These are phyloP conservation scores for Volucella bombylans DNA, from an alignment of 2,888 invertebrate genomes.

Conservation along the genomic window DNA sequence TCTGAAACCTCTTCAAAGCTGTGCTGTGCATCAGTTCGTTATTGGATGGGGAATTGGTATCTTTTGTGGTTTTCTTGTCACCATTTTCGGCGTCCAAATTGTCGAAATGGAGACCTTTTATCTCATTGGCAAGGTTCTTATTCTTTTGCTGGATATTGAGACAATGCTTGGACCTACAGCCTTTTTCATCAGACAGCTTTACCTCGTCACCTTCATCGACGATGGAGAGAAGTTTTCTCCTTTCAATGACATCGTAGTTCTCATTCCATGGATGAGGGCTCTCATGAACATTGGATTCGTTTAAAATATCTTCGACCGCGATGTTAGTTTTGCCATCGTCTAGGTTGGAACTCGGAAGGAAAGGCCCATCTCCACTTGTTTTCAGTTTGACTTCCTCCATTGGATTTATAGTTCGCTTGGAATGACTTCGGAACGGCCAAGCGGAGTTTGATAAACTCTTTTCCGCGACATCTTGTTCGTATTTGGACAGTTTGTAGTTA, in stretches of 20 bases:
- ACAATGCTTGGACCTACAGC: constrained; percentile 19
- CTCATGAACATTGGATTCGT: neutral
- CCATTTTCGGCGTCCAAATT: constrained; percentile 23
- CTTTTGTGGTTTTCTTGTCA: constrained; percentile 37
- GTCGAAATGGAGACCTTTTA: constrained; percentile 65
- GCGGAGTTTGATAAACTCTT: constrained; percentile 31
- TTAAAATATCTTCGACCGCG: constrained; percentile 74
- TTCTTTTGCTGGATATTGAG: constrained; percentile 61
- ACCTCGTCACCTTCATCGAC: constrained; percentile 35
- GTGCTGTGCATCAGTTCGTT: constrained; percentile 74
- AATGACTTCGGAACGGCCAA: constrained; percentile 71
- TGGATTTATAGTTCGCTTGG: constrained; percentile 75
- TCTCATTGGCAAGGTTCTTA: constrained; percentile 12
- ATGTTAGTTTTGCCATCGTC: constrained; percentile 72
- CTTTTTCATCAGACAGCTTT: neutral
- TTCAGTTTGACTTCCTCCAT: constrained; percentile 80
- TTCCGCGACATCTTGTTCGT: constrained; percentile 80
- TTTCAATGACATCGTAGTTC: constrained; percentile 22
- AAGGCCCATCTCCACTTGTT: constrained; percentile 80
- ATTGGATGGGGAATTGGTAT: constrained; percentile 41
- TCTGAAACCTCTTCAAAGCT: constrained; percentile 73
- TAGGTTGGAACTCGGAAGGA: constrained; percentile 79
- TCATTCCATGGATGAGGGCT: constrained; percentile 43
- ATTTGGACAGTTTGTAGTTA: constrained; percentile 81
- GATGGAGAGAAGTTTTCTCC: constrained; percentile 51